Conservation (phyloP, 2,888 invertebrate species). For the Eurytoma californica region DNA sequence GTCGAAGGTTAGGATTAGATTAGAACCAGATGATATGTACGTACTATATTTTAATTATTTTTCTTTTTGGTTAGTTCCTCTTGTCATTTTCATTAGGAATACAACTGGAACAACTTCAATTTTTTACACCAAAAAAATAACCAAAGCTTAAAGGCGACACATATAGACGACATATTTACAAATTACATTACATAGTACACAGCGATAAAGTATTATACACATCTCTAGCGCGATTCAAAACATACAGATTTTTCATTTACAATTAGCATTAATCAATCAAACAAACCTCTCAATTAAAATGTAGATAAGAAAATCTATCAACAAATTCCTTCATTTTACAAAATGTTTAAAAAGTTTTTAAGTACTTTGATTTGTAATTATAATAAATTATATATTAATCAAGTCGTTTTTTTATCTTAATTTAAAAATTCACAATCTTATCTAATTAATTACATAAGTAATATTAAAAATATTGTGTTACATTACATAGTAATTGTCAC, state of each 20-base stretch:
- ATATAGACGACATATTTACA: conserved; percentile 71
- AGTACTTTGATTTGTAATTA: conserved; percentile 21
- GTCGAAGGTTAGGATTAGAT: conserved; percentile 47
- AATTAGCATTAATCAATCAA: conserved; percentile 18
- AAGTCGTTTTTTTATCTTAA: conserved; percentile 12
- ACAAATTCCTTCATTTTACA: not conserved
- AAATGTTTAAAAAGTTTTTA: conserved; percentile 14
- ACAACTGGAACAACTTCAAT: conserved; percentile 61
- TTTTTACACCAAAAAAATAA: conserved; percentile 69
- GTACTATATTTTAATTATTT: conserved; percentile 67
- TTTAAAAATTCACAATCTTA: conserved; percentile 16
- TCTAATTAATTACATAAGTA: not conserved
- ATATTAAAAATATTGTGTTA: not conserved
- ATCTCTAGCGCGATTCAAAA: conserved; percentile 57
- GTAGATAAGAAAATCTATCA: conserved; percentile 12
- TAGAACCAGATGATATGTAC: conserved; percentile 63
- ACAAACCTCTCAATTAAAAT: conserved; percentile 21
- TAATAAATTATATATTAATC: conserved; percentile 16
- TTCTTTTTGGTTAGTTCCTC: conserved; percentile 62
- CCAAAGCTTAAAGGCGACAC: conserved; percentile 68
- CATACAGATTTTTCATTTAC: conserved; percentile 46
- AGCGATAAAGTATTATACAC: conserved; percentile 68
- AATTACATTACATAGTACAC: conserved; percentile 71
- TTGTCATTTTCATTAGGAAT: conserved; percentile 62
- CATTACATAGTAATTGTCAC: conserved; percentile 11